Evolutionary conservation across 2,797 vertebrate genomes (phyloP).

Genomic region (Nothura maculosa): DNA sequence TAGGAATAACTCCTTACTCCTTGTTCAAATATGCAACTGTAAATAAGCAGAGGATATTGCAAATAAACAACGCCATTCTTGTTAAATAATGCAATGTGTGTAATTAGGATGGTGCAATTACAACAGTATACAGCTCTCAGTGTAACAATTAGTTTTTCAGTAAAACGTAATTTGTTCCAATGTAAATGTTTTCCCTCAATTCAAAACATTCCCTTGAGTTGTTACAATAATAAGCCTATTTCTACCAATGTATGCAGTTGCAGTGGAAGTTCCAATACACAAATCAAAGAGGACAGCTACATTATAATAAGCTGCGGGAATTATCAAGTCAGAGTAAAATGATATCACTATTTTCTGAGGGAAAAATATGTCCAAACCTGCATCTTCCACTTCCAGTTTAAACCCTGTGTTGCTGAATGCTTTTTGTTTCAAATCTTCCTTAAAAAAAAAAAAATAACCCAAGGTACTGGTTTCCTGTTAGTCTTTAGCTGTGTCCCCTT

Average conservation of each 20-base stretch:
- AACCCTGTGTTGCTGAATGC: conserved; percentile 2
- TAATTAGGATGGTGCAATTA: conserved; percentile 84
- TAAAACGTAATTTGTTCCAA: conserved; percentile 84
- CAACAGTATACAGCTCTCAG: conserved; percentile 79
- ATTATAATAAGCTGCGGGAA: conserved; percentile 55
- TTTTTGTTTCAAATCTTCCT: conserved; percentile 50
- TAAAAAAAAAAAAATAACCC: background rate
- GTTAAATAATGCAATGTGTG: conserved; percentile 81
- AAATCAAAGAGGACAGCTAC: conserved; percentile 71
- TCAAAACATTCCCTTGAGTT: conserved; percentile 83
- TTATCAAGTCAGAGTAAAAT: conserved; percentile 53
- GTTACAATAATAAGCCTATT: conserved; percentile 78
- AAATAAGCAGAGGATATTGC: conserved; percentile 83
- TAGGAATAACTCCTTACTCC: conserved; percentile 79
- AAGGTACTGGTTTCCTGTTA: background rate
- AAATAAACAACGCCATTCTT: conserved; percentile 82
- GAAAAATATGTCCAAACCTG: conserved; percentile 50
- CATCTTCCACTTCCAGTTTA: conserved; percentile 52
- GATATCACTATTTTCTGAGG: conserved; percentile 56
- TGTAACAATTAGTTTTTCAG: conserved; percentile 84
- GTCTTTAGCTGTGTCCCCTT: background rate
- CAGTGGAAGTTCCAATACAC: conserved; percentile 54
- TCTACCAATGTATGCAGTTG: conserved; percentile 66
- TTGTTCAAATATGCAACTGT: conserved; percentile 84
- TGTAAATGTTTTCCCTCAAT: conserved; percentile 84